Evolutionary conservation across 2,113 vertebrate species (phyloP).

Genomic region (Tapirus terrestris): DNA sequence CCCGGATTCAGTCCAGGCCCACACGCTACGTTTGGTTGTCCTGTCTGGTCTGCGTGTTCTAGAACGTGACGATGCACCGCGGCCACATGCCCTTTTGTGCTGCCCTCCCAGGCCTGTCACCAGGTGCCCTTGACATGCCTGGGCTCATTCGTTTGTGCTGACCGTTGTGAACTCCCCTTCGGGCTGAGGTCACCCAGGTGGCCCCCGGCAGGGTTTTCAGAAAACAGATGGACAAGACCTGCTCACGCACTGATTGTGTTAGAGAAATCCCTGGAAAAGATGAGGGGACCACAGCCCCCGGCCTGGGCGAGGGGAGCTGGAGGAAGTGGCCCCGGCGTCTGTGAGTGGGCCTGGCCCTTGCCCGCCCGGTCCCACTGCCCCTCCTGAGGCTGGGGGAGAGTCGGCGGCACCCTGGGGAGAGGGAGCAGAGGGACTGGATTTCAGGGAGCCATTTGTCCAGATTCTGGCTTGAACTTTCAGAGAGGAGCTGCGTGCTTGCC

Average conservation of each 20-base stretch:
- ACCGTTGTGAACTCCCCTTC: accelerated
- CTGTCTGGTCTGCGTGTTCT: neutral
- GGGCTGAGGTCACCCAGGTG: neutral
- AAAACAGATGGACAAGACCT: neutral
- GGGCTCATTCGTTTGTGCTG: neutral
- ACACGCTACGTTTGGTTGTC: accelerated
- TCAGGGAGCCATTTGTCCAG: accelerated
- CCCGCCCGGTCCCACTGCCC: accelerated
- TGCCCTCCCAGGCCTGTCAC: neutral
- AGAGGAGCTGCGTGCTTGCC: conserved; percentile 86
- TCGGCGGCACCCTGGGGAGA: neutral
- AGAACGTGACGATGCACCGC: accelerated
- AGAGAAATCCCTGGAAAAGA: neutral
- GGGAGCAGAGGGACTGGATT: neutral
- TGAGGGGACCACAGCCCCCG: accelerated
- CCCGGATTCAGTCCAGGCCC: accelerated
- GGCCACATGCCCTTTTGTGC: accelerated
- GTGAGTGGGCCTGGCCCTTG: neutral
- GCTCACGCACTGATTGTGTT: accelerated
- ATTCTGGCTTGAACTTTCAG: conserved; percentile 70
- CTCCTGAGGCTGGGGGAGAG: too few relatives aligned
- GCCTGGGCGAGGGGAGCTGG: neutral
- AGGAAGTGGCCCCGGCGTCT: neutral
- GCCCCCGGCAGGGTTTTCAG: neutral
- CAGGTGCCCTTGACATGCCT: accelerated